Base-by-base conservation (phyloP, 2,113 vertebrate species). In the Fregetta grallaria region DNA sequence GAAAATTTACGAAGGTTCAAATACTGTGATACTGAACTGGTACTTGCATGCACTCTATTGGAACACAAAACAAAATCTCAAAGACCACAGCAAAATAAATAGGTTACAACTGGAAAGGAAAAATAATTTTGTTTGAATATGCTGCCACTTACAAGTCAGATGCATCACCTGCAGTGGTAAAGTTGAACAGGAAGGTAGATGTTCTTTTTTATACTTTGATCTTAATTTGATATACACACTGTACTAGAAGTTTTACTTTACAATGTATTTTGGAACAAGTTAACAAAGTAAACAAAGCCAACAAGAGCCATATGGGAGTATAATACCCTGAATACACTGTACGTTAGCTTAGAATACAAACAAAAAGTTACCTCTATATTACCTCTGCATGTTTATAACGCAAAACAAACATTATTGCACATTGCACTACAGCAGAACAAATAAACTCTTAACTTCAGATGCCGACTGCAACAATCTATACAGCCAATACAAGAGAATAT, bases 381-480 rank as follows among this genome's bases (percentile, higher is more conserved):
- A 91, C 47, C 44, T 85, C 71, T 92, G 83, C 27, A 66, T 65
- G 62, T 96, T 96, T 90, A 87, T 90, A 95, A 94, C 94, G 58
- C 77, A 96, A 53, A 86, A 90, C 71, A 95, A 95, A 96, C 85
- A 81, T 87, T 70, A 74, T 14, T 86, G 62, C 72, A 81, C 8
- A 34, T 53, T 96, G 87, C 58, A 89, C 59, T 56, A 81, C 67
- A 94, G 87, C 23, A 96, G 75, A 96, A 94, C 42, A 97, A 97
- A 95, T 34, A 58, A 59, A 86, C 36, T 71, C 38, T 52, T 53
- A 95, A 87, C 50, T 93, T 92, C 32, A 94, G 66, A 88, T 74
- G 74, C 20, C 78, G 36, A 97, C 90, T n/a, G 40, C 25, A 96
- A 87, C 40, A 89, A 81, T 65, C 88, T 88, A 71, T 71, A 36